Base-by-base conservation (phyloP, 2,888 invertebrate genomes). In the Desoria tigrina region DNA sequence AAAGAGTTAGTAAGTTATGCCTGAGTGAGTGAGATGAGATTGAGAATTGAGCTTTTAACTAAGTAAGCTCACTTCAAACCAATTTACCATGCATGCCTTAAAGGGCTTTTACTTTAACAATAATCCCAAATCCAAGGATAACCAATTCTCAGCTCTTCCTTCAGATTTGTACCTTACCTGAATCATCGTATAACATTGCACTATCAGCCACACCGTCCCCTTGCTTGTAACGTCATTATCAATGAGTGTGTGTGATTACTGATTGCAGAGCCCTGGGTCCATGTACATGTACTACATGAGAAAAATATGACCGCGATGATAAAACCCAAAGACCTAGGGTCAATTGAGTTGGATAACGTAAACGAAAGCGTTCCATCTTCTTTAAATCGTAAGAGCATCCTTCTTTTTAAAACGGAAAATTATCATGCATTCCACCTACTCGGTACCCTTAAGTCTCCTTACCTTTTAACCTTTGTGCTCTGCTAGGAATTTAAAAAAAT, bases 21-120 rank as follows among this genome's bases (percentile, higher is more conserved):
- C 57, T 58, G 58, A 58, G 45, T 45, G 58, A 49, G 49, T 58
- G 58, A 57, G 58, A 58, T 58, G 58, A 58, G 58, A 58, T 58
- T 58, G 56, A 57, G 56, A 37, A 57, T 42, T 57, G 58, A 58
- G 58, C 45, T 58, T 58, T 58, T 58, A 45, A 58, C 51, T 51
- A 51, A 24, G 26, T 26, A 45, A 51, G 26, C 51, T 51, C 26
- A 57, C 42, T 56, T 42, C 51, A 68, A 55, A 65, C 65, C 63
- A 67, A 70, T 70, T 70, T 67, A 67, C 63, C 70, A 70, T 67
- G 70, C 70, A 67, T 70, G 67, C 67, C 67, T 63, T 59, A 60
- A 60, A 66, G 63, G 68, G 61, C 65, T 66, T 63, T 65, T 69
- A 65, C 53, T 55, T n/a, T 45, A 58, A 45, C 26, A 45, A 45